Evolutionary conservation across 2,113 vertebrate genomes (phyloP).

Genomic region (Psittacula cyanocephala): DNA sequence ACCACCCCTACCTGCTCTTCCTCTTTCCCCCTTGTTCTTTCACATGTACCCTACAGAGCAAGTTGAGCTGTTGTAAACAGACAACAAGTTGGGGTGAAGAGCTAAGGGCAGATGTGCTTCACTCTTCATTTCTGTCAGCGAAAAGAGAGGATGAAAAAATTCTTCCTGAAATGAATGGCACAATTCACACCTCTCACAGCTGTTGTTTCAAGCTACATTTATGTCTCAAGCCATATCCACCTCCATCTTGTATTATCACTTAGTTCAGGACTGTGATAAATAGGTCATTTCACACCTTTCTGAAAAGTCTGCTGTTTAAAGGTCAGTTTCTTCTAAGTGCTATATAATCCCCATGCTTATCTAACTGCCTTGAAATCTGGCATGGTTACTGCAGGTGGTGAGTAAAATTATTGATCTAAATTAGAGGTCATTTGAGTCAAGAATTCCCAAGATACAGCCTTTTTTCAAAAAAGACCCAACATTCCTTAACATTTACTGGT

Average conservation of each 20-base stretch:
- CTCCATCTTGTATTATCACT: background rate
- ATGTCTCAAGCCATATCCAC: background rate
- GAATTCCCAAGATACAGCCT: background rate
- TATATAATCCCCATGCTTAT: background rate
- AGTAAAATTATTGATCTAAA: background rate
- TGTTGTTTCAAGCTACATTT: background rate
- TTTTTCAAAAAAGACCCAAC: background rate
- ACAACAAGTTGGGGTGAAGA: background rate
- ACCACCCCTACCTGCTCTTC: background rate
- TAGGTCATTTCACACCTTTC: slow-evolving; percentile 4
- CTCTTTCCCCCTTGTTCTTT: background rate
- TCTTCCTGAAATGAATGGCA: background rate
- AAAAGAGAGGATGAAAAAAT: background rate
- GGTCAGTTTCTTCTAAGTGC: background rate
- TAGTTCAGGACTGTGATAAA: background rate
- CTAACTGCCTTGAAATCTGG: slow-evolving; percentile 10
- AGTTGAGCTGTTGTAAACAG: background rate
- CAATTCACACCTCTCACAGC: background rate
- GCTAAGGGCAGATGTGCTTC: background rate
- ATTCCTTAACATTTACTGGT: background rate
- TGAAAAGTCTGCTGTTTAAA: slow-evolving; percentile 12
- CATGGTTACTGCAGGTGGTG: background rate
- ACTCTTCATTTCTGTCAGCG: background rate
- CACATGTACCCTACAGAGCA: background rate
- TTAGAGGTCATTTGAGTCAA: background rate